Base-by-base conservation (phyloP, 2,888 invertebrate genomes). In the Apamea monoglypha region DNA sequence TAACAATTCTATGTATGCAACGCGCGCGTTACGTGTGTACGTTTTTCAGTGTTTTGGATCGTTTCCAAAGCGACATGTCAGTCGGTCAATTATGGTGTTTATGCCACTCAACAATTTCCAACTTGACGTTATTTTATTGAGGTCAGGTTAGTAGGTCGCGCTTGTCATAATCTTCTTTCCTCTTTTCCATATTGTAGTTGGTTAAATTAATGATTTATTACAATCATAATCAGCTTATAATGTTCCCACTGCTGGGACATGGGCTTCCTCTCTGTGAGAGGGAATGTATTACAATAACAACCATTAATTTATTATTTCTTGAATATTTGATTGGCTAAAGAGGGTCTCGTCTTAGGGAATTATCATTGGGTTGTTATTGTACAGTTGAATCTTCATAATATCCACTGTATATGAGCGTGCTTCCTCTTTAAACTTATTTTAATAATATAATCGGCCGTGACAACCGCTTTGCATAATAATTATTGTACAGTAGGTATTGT, bases 1-100 rank as follows among this genome's bases (percentile, higher is more conserved):
- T 36, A 61, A 40, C 91, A 92, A 91, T 92, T 92, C 91, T 92
- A 91, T 93, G 92, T 93, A 89, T 92, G 92, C 91, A 92, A 83
- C 89, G 90, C 91, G 88, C 74, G 59, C 70, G 76, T 74, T 78
- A 80, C 76, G 78, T 80, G 86, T 87, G 72, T 86, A 85, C 73
- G 87, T 91, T 91, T 92, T 92, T 91, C 91, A 90, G 87, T 88
- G 90, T 87, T 85, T 90, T 94, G 93, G 93, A 92, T 69, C 69
- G 77, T 74, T 70, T 88, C 93, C 93, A 93, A 89, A 85, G 76
- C 76, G 82, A 87, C 72, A 78, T 86, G 66, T 83, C 78, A 70
- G 50, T 76, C 71, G 73, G 70, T 71, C 87, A 87, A 85, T 85
- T 85, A 90, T 85, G 86, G 87, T 86, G 81, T 84, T 53, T 81